Base-by-base conservation (phyloP, 2,888 invertebrate species). In the Erebia ligea region DNA sequence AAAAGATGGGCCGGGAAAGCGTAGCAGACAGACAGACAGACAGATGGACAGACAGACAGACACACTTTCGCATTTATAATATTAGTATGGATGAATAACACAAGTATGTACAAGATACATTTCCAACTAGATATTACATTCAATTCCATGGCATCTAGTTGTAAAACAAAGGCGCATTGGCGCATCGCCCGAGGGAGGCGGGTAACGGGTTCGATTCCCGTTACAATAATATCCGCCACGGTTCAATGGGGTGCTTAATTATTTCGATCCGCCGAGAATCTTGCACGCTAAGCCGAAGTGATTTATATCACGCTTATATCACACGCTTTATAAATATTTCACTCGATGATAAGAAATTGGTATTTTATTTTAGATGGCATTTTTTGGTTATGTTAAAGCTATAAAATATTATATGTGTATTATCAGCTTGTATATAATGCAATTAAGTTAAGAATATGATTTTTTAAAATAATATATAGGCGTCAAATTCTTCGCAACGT, bases 161-260 rank as follows among this genome's bases (percentile, higher is more conserved):
- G 52, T 61, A 61, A 61, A 61, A 72, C 72, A 74, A 71, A 72
- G 72, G 68, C 58, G 68, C 56, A 67, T 74, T 72, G 70, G 57
- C 65, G 61, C 63, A 56, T 63, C 50, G 72, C 74, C 73, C 65
- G 71, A 69, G 74, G 73, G 73, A 71, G 45, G 62, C 69, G 69
- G 67, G 67, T 75, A 75, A 75, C 74, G 74, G 74, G 66, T 76
- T 72, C 74, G 61, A 67, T 72, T 76, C 75, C 76, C 77, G 73
- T 73, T 76, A 74, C 73, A 63, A 70, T 72, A 34, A 34, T 73
- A 74, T 71, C 72, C 67, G 73, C 73, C 74, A 69, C 75, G 77
- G 76, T 78, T 79, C 79, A 79, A 78, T 75, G 75, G 73, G 75
- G 73, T 72, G 74, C 59, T 75, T 75, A 76, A 77, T 77, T 76